Evolutionary conservation across 2,113 vertebrate genomes (phyloP).

Genomic region (Syrmaticus mikado): DNA sequence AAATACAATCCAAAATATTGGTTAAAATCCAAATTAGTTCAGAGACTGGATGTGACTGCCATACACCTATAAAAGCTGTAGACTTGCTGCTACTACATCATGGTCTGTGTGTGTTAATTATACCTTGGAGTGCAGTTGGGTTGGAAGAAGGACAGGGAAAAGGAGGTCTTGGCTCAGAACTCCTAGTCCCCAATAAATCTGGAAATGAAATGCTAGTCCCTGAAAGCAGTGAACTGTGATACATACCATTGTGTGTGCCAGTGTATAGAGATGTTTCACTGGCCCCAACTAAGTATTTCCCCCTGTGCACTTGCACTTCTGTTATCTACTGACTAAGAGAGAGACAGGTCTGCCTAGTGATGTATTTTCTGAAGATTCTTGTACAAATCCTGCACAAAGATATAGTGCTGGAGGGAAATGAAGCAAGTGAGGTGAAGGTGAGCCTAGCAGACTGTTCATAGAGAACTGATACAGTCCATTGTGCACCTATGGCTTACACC

Average conservation of each 20-base stretch:
- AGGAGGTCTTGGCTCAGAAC: neutral
- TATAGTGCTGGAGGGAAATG: rapidly evolving
- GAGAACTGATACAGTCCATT: neutral
- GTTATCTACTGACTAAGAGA: neutral
- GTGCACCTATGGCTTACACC: neutral
- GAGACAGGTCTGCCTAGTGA: neutral
- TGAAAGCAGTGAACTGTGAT: neutral
- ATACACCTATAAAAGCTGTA: neutral
- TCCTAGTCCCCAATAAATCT: neutral
- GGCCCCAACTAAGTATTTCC: neutral
- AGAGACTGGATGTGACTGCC: neutral
- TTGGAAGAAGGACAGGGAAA: neutral
- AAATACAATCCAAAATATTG: neutral
- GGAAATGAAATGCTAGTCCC: neutral
- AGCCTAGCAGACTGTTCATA: neutral
- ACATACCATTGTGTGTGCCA: neutral
- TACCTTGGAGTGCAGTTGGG: neutral
- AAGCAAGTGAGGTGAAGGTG: neutral
- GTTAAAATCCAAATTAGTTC: neutral
- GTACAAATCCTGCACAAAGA: neutral
- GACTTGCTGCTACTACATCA: neutral
- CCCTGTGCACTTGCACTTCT: neutral
- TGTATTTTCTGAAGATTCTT: neutral
- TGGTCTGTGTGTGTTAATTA: neutral
- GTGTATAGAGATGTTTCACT: neutral